Evolutionary conservation across 2,888 invertebrate genomes (phyloP), one percentile per base, ranked within the genome.

Genomic region (Phengaris arion): DNA sequence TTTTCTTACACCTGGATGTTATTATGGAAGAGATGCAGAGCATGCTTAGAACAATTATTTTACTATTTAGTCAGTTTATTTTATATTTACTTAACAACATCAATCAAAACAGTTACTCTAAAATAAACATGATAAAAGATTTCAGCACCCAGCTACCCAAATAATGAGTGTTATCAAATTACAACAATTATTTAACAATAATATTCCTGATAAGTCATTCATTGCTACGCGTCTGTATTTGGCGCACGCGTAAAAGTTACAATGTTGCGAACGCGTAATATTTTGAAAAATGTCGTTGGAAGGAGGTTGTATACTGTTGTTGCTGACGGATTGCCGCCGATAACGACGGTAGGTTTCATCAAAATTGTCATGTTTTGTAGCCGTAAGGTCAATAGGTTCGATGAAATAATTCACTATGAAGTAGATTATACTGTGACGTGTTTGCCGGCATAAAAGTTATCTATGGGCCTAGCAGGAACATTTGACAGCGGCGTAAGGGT

Each of bases 151-250:
- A 48, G 59, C 59, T 59, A 22, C 59, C 59, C 22, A 59, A 59
- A 59, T 59, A n/a, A 68, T n/a, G 13, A 35, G 35, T 48, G 46
- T n/a, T 68, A 46, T 46, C 46, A 46, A 46, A 46, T 68, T 68
- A 46, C 13, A 13, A 68, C 45, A 68, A 68, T 68, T 68, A 68
- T 68, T 68, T 68, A 68, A 68, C 68, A 46, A 46, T 68, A 68
- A 46, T 8, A 12, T 10, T 2, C 3, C 6, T 52, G 70, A 70
- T 70, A 70, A 70, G 13, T 12, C 70, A 70, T 52, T 70, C 52
- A 22, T 15, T 70, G 6, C 10, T 1, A 35, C 15, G 52, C 48
- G 70, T 22, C 22, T 52, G 52, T 22, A 35, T 35, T 22, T 6
- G 6, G 35, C 70, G 70, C 70, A 70, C 70, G 70, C 48, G 48